Evolutionary conservation across 2,797 vertebrate species (phyloP).

Genomic region (Spondyliosoma cantharus): DNA sequence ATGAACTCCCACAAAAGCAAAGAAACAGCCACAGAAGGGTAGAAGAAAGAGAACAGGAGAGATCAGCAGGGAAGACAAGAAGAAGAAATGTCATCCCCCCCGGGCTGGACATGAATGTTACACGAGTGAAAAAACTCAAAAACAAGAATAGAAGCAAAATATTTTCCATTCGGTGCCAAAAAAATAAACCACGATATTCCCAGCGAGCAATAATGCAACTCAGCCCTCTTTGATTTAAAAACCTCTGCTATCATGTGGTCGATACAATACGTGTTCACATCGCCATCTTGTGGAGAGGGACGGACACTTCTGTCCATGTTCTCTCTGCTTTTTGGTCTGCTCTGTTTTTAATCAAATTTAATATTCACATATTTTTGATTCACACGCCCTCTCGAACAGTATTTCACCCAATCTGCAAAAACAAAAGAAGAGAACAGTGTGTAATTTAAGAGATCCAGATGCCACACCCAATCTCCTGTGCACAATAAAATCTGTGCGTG

Average conservation of each 20-base stretch:
- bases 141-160: neutral
- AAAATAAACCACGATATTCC: neutral
- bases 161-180: neutral
- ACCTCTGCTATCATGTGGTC: neutral
- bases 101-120: neutral
- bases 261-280: conserved; percentile 16
- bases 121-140: neutral
- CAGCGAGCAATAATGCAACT: neutral
- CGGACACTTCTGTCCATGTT: neutral
- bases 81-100: neutral
- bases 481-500: conserved; percentile 17
- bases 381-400: neutral
- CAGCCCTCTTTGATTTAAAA: too few species aligned
- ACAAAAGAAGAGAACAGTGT: neutral
- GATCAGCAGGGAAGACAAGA: neutral
- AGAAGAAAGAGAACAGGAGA: neutral
- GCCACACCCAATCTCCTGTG: conserved; percentile 29
- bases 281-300: conserved; percentile 63
- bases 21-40: too few species aligned
- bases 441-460: conserved; percentile 14
- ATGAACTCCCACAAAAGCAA: too few species aligned
- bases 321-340: conserved; percentile 12
- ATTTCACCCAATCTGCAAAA: neutral
- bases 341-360: neutral
- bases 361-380: neutral